Evolutionary conservation across 37 sponge, comb jelly and placozoan genomes (phyloP).

Genomic region (Geodia barretti): DNA sequence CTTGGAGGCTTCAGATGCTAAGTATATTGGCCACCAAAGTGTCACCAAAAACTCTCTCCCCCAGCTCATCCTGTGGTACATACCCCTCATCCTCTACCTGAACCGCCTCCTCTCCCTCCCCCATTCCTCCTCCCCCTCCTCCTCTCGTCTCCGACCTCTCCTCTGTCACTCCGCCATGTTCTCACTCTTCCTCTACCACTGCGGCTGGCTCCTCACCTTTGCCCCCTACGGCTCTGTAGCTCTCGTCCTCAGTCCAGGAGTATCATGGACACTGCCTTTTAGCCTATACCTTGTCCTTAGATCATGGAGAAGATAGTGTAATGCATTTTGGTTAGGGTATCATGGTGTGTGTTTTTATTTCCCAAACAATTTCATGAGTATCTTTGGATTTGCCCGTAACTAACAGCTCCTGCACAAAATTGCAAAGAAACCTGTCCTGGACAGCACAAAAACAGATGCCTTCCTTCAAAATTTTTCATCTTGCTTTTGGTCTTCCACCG

Average conservation of each 20-base stretch:
- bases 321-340: too few species aligned
- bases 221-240: constrained; percentile 43
- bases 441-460: too few species aligned
- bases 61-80: constrained; percentile 34
- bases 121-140: background rate
- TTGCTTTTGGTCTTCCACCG: too few species aligned
- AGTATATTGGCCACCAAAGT: too few species aligned
- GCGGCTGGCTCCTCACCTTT: background rate
- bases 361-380: too few species aligned
- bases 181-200: constrained; percentile 13
- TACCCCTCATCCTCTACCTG: constrained; percentile 44
- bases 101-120: constrained; percentile 23
- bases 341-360: too few species aligned
- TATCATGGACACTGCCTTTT: constrained; percentile 38
- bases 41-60: too few species aligned
- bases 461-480: too few species aligned
- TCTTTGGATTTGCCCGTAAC: too few species aligned
- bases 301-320: background rate
- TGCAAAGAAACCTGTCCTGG: too few species aligned
- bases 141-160: background rate
- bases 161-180: constrained; percentile 3
- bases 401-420: too few species aligned
- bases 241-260: constrained; percentile 41
- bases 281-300: constrained; percentile 5
- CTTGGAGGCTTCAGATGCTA: too few species aligned